These are phyloP conservation scores for Archilochus colubris DNA, from an alignment of 2,113 vertebrate genomes.

Conservation along the genomic window DNA sequence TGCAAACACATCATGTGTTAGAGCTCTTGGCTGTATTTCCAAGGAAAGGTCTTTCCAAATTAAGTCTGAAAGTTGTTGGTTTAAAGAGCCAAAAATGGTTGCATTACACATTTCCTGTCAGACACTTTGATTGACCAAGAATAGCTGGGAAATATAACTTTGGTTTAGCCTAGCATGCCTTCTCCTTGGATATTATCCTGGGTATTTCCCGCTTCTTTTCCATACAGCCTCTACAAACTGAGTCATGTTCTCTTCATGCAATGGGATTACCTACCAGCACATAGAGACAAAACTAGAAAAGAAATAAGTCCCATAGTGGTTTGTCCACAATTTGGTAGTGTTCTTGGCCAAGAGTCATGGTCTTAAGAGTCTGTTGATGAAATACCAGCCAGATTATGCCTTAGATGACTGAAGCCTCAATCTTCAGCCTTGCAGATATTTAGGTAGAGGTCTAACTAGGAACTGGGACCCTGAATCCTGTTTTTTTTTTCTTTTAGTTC, in stretches of 20 bases:
- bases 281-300: neutral
- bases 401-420: neutral
- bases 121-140: neutral
- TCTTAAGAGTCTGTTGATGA: neutral
- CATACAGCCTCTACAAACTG: neutral
- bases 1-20: neutral
- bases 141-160: neutral
- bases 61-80: neutral
- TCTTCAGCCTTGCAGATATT: neutral
- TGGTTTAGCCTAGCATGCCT: neutral
- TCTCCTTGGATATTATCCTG: neutral
- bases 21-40: neutral
- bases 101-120: neutral
- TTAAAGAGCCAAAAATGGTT: neutral
- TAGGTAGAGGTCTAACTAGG: neutral
- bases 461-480: neutral
- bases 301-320: neutral
- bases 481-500: neutral
- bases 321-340: neutral
- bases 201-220: neutral
- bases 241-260: neutral
- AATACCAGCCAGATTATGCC: neutral
- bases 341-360: neutral
- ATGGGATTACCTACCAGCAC: neutral
- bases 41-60: neutral